Percentiles rank a stretch among this genome's conserved stretches.
phyloP scores from a whole-genome alignment of 2,797 vertebrate species.

The Microcaecilia unicolor region DNA sequence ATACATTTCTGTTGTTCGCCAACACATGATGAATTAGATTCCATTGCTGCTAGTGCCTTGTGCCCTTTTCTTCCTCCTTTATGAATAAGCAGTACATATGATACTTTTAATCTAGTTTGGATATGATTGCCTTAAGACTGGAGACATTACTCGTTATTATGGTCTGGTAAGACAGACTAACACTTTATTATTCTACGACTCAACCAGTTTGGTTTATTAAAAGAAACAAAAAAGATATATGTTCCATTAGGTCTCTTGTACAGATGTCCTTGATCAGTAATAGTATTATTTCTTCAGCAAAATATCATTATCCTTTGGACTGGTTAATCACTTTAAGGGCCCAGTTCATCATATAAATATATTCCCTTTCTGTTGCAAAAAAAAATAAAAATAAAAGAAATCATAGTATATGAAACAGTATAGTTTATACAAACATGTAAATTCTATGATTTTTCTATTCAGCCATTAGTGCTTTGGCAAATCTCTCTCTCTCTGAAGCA shows the following conservation, averaged over 20 bases:
- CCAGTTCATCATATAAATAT: conserved; percentile 5
- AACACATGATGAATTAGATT: conserved; percentile 8
- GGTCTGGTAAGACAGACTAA: conserved; percentile 9
- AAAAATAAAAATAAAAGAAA: too few relatives aligned
- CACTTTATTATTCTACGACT: conserved; percentile 8
- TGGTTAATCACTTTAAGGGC: conserved; percentile 14
- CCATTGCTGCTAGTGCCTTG: conserved; percentile 9
- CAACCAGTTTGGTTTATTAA: conserved; percentile 13
- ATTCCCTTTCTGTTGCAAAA: neutral
- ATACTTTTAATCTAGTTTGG: conserved; percentile 13
- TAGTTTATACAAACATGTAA: too few relatives aligned
- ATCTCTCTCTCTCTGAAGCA: too few relatives aligned
- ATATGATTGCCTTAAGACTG: conserved; percentile 12
- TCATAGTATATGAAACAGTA: too few relatives aligned
- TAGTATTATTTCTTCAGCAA: conserved; percentile 7
- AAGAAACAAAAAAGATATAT: conserved; percentile 12
- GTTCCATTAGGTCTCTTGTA: conserved; percentile 8
- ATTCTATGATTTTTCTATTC: too few relatives aligned
- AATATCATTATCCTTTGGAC: conserved; percentile 12
- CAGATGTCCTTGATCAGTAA: conserved; percentile 10
- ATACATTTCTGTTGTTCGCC: too few relatives aligned
- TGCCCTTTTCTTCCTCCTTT: conserved; percentile 3
- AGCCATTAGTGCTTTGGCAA: too few relatives aligned
- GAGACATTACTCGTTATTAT: conserved; percentile 17
- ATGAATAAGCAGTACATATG: conserved; percentile 11